Conservation (phyloP, 2,797 vertebrate genomes). For the Momotus momota region DNA sequence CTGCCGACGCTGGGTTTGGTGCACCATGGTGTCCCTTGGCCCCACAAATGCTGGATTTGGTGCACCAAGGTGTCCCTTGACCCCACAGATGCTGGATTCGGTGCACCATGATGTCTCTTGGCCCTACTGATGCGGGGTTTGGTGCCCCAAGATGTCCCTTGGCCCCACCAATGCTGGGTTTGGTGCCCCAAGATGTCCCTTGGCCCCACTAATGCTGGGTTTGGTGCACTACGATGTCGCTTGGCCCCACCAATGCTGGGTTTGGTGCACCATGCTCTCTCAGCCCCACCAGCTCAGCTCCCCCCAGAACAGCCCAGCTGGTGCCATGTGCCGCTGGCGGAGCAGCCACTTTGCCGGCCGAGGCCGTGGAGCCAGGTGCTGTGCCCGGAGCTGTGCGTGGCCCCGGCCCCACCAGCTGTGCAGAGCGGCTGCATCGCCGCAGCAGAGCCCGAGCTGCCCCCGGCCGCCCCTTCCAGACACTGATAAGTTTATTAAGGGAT, state of each 20-base stretch:
- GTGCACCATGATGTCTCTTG: background rate
- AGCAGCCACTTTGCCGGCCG: fast-evolving
- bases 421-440: background rate
- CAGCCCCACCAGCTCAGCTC: fast-evolving
- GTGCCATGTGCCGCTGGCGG: fast-evolving
- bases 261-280: too few relatives aligned
- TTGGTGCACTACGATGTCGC: too few relatives aligned
- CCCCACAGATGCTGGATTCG: background rate
- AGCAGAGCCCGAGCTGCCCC: background rate
- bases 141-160: background rate
- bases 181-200: background rate
- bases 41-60: background rate
- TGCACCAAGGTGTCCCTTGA: background rate
- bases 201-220: background rate
- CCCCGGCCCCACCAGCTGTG: background rate
- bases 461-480: background rate
- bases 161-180: background rate
- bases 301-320: fast-evolving
- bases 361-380: background rate
- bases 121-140: too few relatives aligned
- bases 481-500: constrained; percentile 15
- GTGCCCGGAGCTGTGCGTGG: background rate
- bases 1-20: fast-evolving
- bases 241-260: too few relatives aligned
- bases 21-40: background rate